These are phyloP conservation scores for Takifugu ocellatus DNA, from an alignment of 2,797 vertebrate species.

Conservation along the genomic window DNA sequence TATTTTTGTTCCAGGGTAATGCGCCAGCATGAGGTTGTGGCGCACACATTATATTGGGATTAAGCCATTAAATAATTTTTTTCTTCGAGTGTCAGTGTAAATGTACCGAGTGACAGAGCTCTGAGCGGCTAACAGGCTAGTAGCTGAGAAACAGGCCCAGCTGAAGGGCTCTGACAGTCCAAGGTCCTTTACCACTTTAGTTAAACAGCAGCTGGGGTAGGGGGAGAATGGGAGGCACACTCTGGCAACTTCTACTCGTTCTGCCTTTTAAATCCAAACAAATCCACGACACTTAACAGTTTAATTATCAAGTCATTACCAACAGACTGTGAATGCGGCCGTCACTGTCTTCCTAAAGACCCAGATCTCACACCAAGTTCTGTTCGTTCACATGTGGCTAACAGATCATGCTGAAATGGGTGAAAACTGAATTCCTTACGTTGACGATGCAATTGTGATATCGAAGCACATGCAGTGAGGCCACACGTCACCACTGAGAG, in stretches of 20 bases:
- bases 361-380: not conserved
- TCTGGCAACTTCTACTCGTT: too few species aligned
- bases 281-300: slow-evolving; percentile 12
- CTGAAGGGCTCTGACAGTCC: slow-evolving; percentile 49
- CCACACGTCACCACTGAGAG: not conserved
- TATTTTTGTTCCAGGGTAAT: too few species aligned
- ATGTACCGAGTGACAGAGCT: not conserved
- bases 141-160: slow-evolving; percentile 5
- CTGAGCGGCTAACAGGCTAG: slow-evolving; percentile 4
- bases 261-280: slow-evolving; percentile 13
- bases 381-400: not conserved
- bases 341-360: not conserved
- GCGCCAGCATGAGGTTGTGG: too few species aligned
- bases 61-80: too few species aligned
- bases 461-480: not conserved
- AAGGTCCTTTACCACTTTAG: slow-evolving; percentile 67
- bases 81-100: too few species aligned
- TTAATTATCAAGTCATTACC: slow-evolving; percentile 1
- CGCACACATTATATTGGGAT: too few species aligned
- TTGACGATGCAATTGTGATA: not conserved
- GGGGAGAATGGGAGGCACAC: slow-evolving; percentile 1
- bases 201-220: slow-evolving; percentile 63
- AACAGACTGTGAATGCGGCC: slow-evolving; percentile 6
- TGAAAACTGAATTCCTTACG: not conserved
- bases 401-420: not conserved